A percentile compares a stretch with the other conserved stretches of the same genome.
Evolutionary conservation across 2,888 invertebrate species (phyloP).

Genomic region (Cosmia trapezina): DNA sequence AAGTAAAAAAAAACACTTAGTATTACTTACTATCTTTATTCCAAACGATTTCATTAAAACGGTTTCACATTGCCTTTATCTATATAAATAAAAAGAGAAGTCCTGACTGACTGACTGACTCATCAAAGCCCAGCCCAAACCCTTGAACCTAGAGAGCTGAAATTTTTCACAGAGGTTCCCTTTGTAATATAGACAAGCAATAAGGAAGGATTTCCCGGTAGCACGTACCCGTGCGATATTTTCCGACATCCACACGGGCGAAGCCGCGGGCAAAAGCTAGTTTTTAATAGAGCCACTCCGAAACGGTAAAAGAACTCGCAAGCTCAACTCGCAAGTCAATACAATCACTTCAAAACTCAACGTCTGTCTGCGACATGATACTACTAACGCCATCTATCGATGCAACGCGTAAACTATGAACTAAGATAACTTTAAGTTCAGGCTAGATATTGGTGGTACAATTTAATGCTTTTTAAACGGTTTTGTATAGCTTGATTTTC

Average conservation of each 20-base stretch:
- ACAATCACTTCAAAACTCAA: background rate
- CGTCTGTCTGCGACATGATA: constrained; percentile 15
- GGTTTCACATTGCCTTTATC: background rate
- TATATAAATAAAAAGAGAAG: too few species aligned
- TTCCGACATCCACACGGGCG: too few species aligned
- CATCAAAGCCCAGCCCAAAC: too few species aligned
- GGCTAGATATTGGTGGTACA: background rate
- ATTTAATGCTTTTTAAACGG: background rate
- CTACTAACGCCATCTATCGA: constrained; percentile 65
- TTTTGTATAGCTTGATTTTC: background rate
- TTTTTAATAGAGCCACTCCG: background rate
- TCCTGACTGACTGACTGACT: too few species aligned
- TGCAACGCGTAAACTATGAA: constrained; percentile 14
- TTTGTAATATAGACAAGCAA: too few species aligned
- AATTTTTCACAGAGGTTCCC: too few species aligned
- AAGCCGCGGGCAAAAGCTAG: too few species aligned
- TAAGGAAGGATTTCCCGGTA: too few species aligned
- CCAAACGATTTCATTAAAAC: background rate
- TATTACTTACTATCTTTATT: background rate
- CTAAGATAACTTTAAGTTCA: constrained; percentile 7
- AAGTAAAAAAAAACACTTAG: background rate
- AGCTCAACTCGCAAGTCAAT: background rate
- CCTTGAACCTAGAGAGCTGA: too few species aligned
- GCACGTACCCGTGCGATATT: too few species aligned
- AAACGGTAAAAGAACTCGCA: constrained; percentile 13